Conservation (phyloP, 2,888 invertebrate species). For the Scaptomyza reducta region DNA sequence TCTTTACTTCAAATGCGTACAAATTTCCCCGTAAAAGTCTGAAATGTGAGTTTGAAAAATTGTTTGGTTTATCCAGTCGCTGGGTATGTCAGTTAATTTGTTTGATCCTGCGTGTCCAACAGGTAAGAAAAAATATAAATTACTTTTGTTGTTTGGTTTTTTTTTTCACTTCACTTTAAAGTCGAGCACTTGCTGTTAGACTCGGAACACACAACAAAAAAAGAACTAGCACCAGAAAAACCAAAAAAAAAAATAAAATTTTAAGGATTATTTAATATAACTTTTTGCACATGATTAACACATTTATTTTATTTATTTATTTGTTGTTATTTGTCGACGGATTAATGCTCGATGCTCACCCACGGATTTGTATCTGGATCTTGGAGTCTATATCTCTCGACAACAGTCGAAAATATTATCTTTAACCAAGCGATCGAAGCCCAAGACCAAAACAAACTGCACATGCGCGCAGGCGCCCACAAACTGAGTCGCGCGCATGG, state of each 20-base stretch:
- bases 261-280: not conserved
- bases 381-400: conserved; percentile 19
- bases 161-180: not conserved
- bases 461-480: conserved; percentile 79
- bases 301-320: conserved; percentile 25
- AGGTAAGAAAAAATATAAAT: conserved; percentile 22
- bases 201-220: conserved; percentile 1
- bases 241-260: conserved; percentile 20
- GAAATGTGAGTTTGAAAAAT: conserved; percentile 20
- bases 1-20: conserved; percentile 49
- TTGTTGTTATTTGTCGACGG: conserved; percentile 11
- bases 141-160: conserved; percentile 12
- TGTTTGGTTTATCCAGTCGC: conserved; percentile 17
- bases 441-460: conserved; percentile 68
- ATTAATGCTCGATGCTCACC: conserved; percentile 20
- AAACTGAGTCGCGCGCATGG: conserved; percentile 67
- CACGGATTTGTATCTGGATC: conserved; percentile 27
- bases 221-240: not conserved
- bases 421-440: conserved; percentile 40
- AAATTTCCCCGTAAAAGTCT: conserved; percentile 50
- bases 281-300: conserved; percentile 32
- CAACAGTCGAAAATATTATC: conserved; percentile 10
- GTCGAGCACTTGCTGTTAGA: not conserved
- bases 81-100: conserved; percentile 10
- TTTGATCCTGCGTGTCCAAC: conserved; percentile 36